A percentile compares a stretch with the other conserved stretches of the same genome.
Conservation (phyloP, 2,113 vertebrate species). For the Syrrhaptes paradoxus region DNA sequence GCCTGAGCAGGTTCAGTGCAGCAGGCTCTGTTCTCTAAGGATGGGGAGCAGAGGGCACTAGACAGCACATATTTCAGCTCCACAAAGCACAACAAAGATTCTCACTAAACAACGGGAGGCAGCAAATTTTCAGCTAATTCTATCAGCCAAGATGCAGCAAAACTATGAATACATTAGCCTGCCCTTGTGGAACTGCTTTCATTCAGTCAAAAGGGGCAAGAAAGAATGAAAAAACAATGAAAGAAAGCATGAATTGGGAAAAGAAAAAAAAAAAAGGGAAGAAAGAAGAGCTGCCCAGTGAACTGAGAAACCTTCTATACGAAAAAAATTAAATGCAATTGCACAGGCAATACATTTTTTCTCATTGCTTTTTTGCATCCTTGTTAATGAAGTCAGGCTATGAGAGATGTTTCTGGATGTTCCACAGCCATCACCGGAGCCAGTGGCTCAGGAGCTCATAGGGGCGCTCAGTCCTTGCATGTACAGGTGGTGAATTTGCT, state of each 20-base stretch:
- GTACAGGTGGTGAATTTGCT: slow-evolving; percentile 10
- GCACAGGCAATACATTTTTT: slow-evolving; percentile 35
- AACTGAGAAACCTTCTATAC: slow-evolving; percentile 46
- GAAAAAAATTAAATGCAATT: slow-evolving; percentile 70
- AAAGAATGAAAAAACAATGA: background rate
- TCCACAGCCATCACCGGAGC: background rate
- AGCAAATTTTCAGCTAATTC: slow-evolving; percentile 55
- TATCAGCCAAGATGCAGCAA: slow-evolving; percentile 44
- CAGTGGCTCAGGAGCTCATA: background rate
- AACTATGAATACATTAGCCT: slow-evolving; percentile 61
- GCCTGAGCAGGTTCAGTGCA: slow-evolving; percentile 81
- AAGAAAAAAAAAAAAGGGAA: background rate
- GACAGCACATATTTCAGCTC: slow-evolving; percentile 29
- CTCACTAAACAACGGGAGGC: slow-evolving; percentile 36
- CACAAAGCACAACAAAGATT: slow-evolving; percentile 50
- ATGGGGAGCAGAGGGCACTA: slow-evolving; percentile 52
- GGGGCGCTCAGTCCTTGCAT: background rate
- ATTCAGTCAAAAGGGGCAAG: slow-evolving; percentile 29
- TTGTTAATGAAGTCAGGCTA: background rate
- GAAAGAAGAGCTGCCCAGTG: slow-evolving; percentile 43
- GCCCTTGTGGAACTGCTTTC: slow-evolving; percentile 43
- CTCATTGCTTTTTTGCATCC: slow-evolving; percentile 3
- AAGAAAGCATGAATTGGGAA: background rate
- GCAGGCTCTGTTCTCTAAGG: slow-evolving; percentile 78
- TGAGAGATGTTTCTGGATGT: background rate